Evolutionary conservation across 2,888 invertebrate genomes (phyloP), one percentile per base, ranked within the genome.

Genomic region (Sarcophaga subvicina): DNA sequence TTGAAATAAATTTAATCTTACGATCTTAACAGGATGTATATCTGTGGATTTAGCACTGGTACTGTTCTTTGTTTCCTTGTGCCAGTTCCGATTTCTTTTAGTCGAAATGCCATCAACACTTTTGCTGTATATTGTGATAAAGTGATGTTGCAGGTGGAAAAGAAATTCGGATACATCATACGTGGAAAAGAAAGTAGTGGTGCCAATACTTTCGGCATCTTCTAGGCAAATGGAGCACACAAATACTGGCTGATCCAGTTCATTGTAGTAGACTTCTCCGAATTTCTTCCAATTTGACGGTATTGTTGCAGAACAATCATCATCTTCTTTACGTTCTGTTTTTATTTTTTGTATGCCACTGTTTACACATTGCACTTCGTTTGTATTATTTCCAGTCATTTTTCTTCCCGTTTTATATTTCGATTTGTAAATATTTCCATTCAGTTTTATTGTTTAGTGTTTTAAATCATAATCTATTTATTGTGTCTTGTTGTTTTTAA

Each of bases 131-230:
- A 8, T 14, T 17, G 63, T 54, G n/a, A 76, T 71, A n/a, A 80
- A 80, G 25, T 79, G 67, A 8, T 80, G 47, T 71, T 84, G 71
- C 54, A 84, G 71, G 17, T 84, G 84, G 14, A 64, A 75, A 71
- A 70, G 80, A 71, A 84, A 84, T 37, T 14, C 76, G n/a, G 76
- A 84, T 17, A 14, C 64, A 37, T 84, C 76, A 66, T 49, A 17
- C 2, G 71, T 71, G 12, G 2, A 60, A 27, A 27, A 80, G 17
- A 75, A 17, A 8, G 12, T 59, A 22, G 54, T 60, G 12, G 12
- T 54, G 14, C 54, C 54, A 54, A 76, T 76, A 17, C 47, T 47
- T 20, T 84, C 84, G 12, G 64, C 62, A n/a, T 76, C 66, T 66
- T 76, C 60, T 27, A 79, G 63, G 37, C 84, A 84, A 45, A 71